Evolutionary conservation across 2,888 invertebrate species (phyloP), one percentile per base, ranked within the genome.

Genomic region (Nephrocerus scutellatus): DNA sequence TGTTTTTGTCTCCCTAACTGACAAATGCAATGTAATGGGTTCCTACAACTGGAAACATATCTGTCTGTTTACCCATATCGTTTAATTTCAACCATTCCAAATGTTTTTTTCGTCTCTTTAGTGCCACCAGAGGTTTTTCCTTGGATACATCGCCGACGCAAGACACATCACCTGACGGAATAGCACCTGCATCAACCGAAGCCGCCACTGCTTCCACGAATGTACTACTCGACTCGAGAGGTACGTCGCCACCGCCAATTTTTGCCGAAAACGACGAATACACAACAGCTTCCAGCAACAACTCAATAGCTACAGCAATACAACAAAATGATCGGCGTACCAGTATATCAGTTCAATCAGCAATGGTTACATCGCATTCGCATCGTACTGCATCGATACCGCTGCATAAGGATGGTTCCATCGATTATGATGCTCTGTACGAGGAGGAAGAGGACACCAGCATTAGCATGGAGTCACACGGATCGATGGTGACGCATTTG

Each of bases 401-500:
- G 6, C n/a, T n/a, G n/a, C n/a, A 68, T 71, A 74, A 76, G 29
- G 82, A 83, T 57, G 84, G 83, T 41, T 79, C 79, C 46, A 75
- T 87, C 50, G 85, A 87, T 69, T 87, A 85, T 60, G 87, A 87
- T 70, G 91, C 86, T 13, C 70, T 93, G 43, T 93, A 93, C 71
- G 92, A 93, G 66, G 89, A 90, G 59, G 85, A 85, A 52, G 82
- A 83, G 49, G 89, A 89, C 66, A 84, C 84, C 57, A 87, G 88
- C 62, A 83, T 92, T 67, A 84, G 86, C 18, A 85, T 97, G 78
- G 95, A 97, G 70, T 85, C 83, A 59, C 96, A 98, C 68, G 97
- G 97, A 36, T 95, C 93, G 31, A 92, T 98, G 53, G 88, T 98
- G 56, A 87, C 90, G 43, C 97, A 99, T 70, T 78, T 98, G 34